Base-by-base conservation (phyloP, 2,113 vertebrate species). In the Ammodytes marinus region DNA sequence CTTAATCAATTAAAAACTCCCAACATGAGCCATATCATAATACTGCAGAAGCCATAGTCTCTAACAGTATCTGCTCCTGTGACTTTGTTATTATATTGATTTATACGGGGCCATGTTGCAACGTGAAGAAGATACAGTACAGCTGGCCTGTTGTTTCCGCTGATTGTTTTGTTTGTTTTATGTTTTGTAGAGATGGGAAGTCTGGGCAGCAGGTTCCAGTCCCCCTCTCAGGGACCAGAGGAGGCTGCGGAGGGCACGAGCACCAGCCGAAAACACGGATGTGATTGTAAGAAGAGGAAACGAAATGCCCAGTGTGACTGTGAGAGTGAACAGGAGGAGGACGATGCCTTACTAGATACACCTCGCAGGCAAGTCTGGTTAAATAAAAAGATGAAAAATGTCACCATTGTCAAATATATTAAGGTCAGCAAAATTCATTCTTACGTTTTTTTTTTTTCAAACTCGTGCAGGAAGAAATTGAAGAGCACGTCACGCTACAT, bases 401-500 rank as follows among this genome's bases (percentile, higher is more conserved):
- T 27, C 27, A 27, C 65, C 3, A 14, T 6, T 6, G 10, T 84
- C 8, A 13, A 19, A 15, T 73, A 12, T 63, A 1, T 35, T 50
- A 35, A 15, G 72, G 14, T 67, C 17, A 4, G 35, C 37, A 19
- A 6, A 14, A 39, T 79, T 6, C 55, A 10, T 8, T 82, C 52
- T 81, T 15, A 63, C 6, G 43, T 5, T 81, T 43, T 1, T 15
- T 59, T 47, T 60, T 86, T 83, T 57, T 4, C 4, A 19, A 64
- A 69, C n/a, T 27, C 11, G 6, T 81, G 0, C 85, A 99, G 98
- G 93, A 99, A 99, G 88, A 99, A 98, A 79, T 59, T 99, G 84
- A 99, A 97, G 92, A 98, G 97, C 88, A 99, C 98, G 0, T 99
- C 98, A 0, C 97, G 96, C 49, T 99, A 99, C 74, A 99, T 99